Percentiles rank a stretch among this genome's conserved stretches.
These are phyloP conservation scores for Lepus townsendii DNA, from an alignment of 2,797 vertebrate species.

Conservation along the genomic window DNA sequence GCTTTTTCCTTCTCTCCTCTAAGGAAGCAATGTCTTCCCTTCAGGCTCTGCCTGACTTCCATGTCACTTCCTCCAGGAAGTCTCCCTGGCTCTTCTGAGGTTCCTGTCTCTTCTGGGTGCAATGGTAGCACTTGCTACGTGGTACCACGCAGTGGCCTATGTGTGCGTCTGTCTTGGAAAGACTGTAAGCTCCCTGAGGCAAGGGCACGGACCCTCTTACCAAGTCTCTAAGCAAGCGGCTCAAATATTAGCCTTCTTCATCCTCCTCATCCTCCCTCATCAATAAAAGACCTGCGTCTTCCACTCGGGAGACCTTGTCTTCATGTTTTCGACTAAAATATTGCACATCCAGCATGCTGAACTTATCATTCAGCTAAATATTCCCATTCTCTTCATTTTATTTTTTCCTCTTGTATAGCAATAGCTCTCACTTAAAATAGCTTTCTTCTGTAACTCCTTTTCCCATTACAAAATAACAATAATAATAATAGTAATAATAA, in stretches of 20 bases:
- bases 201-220: not conserved
- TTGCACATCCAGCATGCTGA: not conserved
- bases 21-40: not conserved
- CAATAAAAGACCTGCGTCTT: not conserved
- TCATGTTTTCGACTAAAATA: not conserved
- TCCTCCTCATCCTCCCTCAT: not conserved
- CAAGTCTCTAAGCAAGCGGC: not conserved
- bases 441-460: not conserved
- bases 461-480: constrained; percentile 22
- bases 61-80: not conserved
- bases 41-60: not conserved
- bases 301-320: not conserved
- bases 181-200: not conserved
- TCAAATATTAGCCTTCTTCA: not conserved
- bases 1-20: not conserved
- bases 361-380: not conserved
- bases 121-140: rapidly evolving
- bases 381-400: not conserved
- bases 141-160: not conserved
- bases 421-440: constrained; percentile 4
- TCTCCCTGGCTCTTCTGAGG: not conserved
- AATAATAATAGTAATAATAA: not conserved
- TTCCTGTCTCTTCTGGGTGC: not conserved
- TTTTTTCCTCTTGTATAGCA: not conserved
- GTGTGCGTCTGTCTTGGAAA: not conserved